Conservation (phyloP, 2,888 invertebrate species). For the Mythimna lalbum region DNA sequence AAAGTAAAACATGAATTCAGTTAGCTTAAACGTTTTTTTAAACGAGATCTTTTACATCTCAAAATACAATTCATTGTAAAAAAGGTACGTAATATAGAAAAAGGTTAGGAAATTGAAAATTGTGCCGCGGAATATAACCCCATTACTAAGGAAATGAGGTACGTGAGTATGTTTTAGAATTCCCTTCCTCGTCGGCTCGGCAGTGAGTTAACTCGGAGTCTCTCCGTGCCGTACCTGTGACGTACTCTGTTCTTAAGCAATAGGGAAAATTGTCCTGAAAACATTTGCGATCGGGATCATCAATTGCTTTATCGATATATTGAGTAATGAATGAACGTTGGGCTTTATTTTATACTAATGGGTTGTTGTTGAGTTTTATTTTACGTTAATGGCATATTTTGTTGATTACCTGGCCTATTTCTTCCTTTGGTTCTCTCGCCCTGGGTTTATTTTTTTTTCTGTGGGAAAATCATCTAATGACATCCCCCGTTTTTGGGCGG, state of each 20-base stretch:
- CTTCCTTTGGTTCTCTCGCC: too few species aligned
- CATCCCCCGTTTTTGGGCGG: too few species aligned
- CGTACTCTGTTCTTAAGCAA: constrained; percentile 53
- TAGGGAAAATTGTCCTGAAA: constrained; percentile 54
- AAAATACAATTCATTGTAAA: constrained; percentile 74
- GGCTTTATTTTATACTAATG: constrained; percentile 25
- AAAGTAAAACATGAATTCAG: constrained; percentile 36
- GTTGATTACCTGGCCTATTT: constrained; percentile 12
- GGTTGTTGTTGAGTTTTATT: constrained; percentile 21
- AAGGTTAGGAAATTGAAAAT: constrained; percentile 89
- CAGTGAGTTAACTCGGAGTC: constrained; percentile 44
- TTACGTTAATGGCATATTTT: neutral
- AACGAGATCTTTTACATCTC: constrained; percentile 65
- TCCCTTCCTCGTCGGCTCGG: constrained; percentile 66
- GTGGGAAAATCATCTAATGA: too few species aligned
- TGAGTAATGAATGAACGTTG: constrained; percentile 33
- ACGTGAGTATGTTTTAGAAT: constrained; percentile 87
- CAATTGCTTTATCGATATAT: constrained; percentile 54
- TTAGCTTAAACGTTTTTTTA: constrained; percentile 61
- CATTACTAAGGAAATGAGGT: constrained; percentile 89
- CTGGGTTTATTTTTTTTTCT: too few species aligned
- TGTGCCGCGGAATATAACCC: constrained; percentile 88
- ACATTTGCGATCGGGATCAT: constrained; percentile 42
- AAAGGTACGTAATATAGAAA: constrained; percentile 84
- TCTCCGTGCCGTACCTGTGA: constrained; percentile 50